Evolutionary conservation across 2,113 vertebrate species (phyloP), one percentile per base, ranked within the genome.

Genomic region (Laticauda laticaudata): DNA sequence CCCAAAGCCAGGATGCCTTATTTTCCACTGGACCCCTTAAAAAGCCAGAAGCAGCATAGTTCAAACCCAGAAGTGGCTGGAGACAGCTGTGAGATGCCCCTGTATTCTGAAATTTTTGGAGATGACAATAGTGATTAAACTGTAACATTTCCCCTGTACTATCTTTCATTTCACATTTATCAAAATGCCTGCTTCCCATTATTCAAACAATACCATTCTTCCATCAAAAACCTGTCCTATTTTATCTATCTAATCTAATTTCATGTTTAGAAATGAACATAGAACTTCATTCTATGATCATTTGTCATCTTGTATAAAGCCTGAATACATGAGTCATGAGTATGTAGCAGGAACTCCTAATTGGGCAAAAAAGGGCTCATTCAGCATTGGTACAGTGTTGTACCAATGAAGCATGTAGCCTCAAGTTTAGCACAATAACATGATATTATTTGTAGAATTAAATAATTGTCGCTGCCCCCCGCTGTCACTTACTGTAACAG

Each of bases 271-370:
- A 64, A 93, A 89, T 54, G 81, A 39, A 61, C 93, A 39, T 3
- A 81, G 69, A 91, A 43, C 64, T 94, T 81, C 59, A 18, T 9
- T 94, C 91, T 92, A 93, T 54, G 92, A 91, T 29, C 5, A 20
- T 34, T 95, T 93, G 86, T 93, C 53, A 89, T 64, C 53, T 57
- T 91, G 93, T 21, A 87, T 90, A 90, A 20, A 15, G 51, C 92
- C 45, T 92, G 94, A 21, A 91, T 92, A 34, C 54, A 86, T 89
- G 64, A 94, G 81, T 94, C 91, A 95, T 90, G 95, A 90, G 85
- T 43, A 34, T 75, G 86, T 21, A 94, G 92, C 0, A 4, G 4
- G 86, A 45, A 24, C 34, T 39, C 10, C 90, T 39, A 85, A 81
- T 85, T 56, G 54, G 57, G 26, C 5, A 59, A 90, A 89, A 57